Evolutionary conservation across 2,888 invertebrate species (phyloP).

Genomic region (Helleia helle): DNA sequence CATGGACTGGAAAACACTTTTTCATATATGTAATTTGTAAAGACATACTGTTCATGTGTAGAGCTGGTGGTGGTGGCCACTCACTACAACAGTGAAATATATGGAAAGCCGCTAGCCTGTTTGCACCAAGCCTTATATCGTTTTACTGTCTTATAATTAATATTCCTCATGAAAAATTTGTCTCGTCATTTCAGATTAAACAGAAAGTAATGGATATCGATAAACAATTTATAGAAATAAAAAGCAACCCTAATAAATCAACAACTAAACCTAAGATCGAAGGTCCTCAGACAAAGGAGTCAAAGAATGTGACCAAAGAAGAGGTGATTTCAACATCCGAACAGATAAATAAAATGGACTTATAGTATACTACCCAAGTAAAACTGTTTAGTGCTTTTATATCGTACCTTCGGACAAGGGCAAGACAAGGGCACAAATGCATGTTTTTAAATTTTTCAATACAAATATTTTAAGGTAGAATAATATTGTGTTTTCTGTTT

Average conservation of each 20-base stretch:
- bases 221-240: constrained; percentile 53
- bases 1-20: too few relatives aligned
- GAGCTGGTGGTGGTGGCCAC: too few relatives aligned
- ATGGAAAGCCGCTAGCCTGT: too few relatives aligned
- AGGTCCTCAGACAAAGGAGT: constrained; percentile 30
- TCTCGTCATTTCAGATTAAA: constrained; percentile 43
- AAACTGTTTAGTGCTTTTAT: neutral
- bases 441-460: too few relatives aligned
- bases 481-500: too few relatives aligned
- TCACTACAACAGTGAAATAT: too few relatives aligned
- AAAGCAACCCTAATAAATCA: constrained; percentile 30
- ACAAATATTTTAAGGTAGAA: too few relatives aligned
- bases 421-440: too few relatives aligned
- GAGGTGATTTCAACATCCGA: constrained; percentile 46
- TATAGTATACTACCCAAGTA: constrained; percentile 30
- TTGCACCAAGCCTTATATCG: too few relatives aligned
- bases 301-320: constrained; percentile 43
- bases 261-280: constrained; percentile 27
- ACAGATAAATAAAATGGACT: constrained; percentile 53
- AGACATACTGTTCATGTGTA: too few relatives aligned
- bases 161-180: neutral
- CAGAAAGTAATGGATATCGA: constrained; percentile 58
- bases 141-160: neutral
- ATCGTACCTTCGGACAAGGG: too few relatives aligned
- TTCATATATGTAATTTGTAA: too few relatives aligned